Base-by-base conservation (phyloP, 92 coral and sea anemone species). In the Pocillopora meandrina region DNA sequence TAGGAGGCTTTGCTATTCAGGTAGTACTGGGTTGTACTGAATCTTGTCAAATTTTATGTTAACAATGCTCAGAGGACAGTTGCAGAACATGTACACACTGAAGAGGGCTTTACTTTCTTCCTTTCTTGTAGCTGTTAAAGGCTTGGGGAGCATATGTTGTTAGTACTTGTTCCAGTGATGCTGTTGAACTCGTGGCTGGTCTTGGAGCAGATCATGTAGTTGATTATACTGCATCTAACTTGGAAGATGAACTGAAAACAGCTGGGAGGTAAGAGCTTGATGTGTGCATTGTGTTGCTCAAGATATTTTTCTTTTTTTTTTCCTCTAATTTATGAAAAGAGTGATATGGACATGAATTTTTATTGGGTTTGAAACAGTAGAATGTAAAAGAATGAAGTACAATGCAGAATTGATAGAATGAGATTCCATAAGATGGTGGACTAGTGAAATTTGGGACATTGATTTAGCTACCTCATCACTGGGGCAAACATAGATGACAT, bases 121-220 rank as follows among this genome's bases (percentile, higher is more conserved):
- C 52, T 42, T 42, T 42, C 52, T 42, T 5, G 0, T 75, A 96
- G 98, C 64, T 97, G 21, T 76, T 97, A 83, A 97, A 97, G 82
- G 95, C 95, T 57, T 97, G 95, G 97, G 99, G 99, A n/a, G 99
- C 99, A 12, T 90, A 89, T 67, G 99, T 97, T 10, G 91, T 94
- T 13, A 89, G 92, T 11, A 91, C 99, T 3, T 97, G 99, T 69
- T 84, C 97, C 71, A 85, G 89, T 75, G 98, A 95, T 88, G 99
- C 99, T 12, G 66, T 92, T n/a, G 90, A 89, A 7, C 92, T 95
- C 57, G 94, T 97, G 17, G 74, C 84, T 21, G 89, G 90, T 61
- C 89, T 97, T 56, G 99, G 99, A 56, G 94, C 99, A 20, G 99
- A 97, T 89, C 75, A 77, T 83, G 95, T 94, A 66, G 84, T 97